Evolutionary conservation across 2,888 invertebrate species (phyloP).

Genomic region (Pilophorus perplexus): DNA sequence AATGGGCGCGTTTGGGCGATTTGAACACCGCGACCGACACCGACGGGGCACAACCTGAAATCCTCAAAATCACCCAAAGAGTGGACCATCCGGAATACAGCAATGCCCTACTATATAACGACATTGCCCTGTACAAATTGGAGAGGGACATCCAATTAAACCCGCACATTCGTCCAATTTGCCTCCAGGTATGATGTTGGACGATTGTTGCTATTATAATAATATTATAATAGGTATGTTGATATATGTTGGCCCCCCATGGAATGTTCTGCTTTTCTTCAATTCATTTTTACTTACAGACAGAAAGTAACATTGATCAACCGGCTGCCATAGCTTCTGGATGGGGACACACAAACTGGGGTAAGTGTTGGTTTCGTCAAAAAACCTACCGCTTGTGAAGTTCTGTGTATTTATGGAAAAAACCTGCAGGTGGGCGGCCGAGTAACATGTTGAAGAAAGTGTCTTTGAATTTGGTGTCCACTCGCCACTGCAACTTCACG

Average conservation of each 20-base stretch:
- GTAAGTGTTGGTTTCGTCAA: no score
- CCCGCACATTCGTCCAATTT: constrained; percentile 36
- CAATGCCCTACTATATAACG: constrained; percentile 30
- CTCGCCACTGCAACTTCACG: constrained; percentile 32
- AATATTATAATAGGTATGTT: background rate
- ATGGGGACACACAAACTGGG: constrained; percentile 58
- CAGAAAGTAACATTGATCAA: background rate
- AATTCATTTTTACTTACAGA: background rate
- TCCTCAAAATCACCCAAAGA: constrained; percentile 25
- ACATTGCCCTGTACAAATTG: constrained; percentile 43
- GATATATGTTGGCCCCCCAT: background rate
- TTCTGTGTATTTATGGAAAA: background rate
- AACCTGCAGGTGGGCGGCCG: constrained; percentile 41
- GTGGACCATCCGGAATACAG: constrained; percentile 41
- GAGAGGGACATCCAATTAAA: constrained; percentile 17
- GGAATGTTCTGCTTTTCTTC: background rate
- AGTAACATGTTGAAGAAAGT: constrained; percentile 45
- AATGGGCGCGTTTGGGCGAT: constrained; percentile 42
- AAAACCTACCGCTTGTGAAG: no score
- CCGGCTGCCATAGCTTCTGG: constrained; percentile 59
- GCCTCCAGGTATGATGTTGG: constrained; percentile 17
- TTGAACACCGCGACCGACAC: constrained; percentile 25
- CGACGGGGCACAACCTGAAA: constrained; percentile 35
- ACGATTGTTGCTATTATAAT: background rate
- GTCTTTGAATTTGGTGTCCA: constrained; percentile 34